phyloP scores from a whole-genome alignment of 2,113 vertebrate species.

The Sceloporus tristichus region DNA sequence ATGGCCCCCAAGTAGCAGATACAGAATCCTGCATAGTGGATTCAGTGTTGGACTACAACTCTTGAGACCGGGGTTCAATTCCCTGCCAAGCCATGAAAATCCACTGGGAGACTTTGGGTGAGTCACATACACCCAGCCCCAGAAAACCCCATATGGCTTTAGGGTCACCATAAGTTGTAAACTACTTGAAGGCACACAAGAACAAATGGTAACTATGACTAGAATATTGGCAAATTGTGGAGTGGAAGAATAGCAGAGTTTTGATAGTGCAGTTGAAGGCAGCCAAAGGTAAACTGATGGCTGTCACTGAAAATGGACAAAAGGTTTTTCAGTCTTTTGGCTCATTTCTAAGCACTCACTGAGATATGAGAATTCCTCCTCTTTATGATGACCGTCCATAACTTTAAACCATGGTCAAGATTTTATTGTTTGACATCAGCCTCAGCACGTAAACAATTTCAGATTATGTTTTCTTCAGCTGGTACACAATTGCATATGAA shows the following conservation, averaged over 20 bases:
- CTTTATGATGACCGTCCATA: not conserved
- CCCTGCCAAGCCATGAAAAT: too few relatives aligned
- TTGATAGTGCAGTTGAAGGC: not conserved
- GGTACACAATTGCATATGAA: not conserved
- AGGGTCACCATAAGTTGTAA: too few relatives aligned
- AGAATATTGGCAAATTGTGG: not conserved
- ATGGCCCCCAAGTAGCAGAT: too few relatives aligned
- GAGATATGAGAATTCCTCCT: not conserved
- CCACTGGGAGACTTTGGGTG: too few relatives aligned
- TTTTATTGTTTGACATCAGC: not conserved
- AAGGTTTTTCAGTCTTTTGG: not conserved
- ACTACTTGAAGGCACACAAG: too few relatives aligned
- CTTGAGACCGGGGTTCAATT: too few relatives aligned
- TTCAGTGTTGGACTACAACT: too few relatives aligned
- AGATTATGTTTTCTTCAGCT: not conserved
- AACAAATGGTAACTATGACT: not conserved
- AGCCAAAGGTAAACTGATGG: not conserved
- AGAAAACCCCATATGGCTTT: too few relatives aligned
- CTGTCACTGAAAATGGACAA: not conserved
- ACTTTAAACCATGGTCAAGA: not conserved
- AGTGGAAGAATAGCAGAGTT: not conserved
- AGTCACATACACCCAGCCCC: too few relatives aligned
- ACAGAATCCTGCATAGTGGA: too few relatives aligned
- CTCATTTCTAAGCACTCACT: not conserved
- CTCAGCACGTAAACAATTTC: not conserved